Percentiles rank a stretch among this genome's conserved stretches.
Conservation (phyloP, 2,888 invertebrate species). For the Bruchidius siliquastri region DNA sequence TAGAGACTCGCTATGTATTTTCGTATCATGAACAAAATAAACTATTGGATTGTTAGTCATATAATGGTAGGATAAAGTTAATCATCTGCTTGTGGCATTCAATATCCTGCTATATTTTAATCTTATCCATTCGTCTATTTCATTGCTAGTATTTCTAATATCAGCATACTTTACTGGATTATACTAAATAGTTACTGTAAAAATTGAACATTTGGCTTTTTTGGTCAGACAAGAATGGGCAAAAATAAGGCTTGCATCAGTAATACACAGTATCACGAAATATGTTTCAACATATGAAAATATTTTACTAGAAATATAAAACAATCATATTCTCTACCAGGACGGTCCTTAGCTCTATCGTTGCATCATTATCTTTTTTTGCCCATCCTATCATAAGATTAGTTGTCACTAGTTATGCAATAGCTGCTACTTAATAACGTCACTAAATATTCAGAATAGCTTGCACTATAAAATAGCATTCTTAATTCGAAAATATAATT, state of each 20-base stretch:
- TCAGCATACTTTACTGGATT: not conserved
- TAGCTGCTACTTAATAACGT: not conserved
- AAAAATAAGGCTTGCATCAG: conserved; percentile 6
- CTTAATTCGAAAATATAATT: no score
- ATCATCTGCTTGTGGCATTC: not conserved
- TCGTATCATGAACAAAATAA: no score
- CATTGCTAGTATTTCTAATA: not conserved
- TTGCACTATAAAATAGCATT: no score
- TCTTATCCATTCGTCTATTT: not conserved
- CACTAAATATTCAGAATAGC: no score
- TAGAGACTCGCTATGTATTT: no score
- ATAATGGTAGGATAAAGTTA: no score
- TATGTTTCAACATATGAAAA: not conserved
- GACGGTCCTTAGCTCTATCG: conserved; percentile 7
- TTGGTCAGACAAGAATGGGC: conserved; percentile 13
- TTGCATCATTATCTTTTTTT: conserved; percentile 3
- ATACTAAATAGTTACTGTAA: not conserved
- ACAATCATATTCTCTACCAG: not conserved
- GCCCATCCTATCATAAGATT: conserved; percentile 3
- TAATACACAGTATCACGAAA: not conserved
- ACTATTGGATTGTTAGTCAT: no score
- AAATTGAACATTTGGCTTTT: not conserved
- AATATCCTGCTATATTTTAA: not conserved
- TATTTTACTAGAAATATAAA: not conserved
- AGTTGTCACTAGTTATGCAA: not conserved